A percentile compares a stretch with the other conserved stretches of the same genome.
These are phyloP conservation scores for Leptothorax acervorum DNA, from an alignment of 2,888 invertebrate species.

Conservation along the genomic window DNA sequence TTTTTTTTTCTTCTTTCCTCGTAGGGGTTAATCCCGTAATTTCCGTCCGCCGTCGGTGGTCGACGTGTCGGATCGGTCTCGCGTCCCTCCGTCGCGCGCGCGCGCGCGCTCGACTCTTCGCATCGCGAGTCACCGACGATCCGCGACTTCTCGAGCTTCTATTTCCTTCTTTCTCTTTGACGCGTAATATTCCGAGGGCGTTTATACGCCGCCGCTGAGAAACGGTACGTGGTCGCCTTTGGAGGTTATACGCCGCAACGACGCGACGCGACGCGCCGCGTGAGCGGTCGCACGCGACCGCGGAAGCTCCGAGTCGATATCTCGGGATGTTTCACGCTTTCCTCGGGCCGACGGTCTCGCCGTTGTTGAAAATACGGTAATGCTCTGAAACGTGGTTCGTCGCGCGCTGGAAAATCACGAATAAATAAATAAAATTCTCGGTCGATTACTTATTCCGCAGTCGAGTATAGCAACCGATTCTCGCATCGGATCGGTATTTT, in stretches of 20 bases:
- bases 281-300: conserved; percentile 19
- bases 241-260: conserved; percentile 22
- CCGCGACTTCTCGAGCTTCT: background rate
- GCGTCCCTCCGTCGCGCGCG: background rate
- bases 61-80: conserved; percentile 20
- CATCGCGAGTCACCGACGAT: background rate
- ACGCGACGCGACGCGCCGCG: background rate
- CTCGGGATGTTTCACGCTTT: background rate
- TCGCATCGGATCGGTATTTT: background rate
- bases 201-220: background rate
- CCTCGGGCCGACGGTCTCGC: background rate
- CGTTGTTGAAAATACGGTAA: background rate
- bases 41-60: conserved; percentile 61
- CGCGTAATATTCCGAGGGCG: background rate
- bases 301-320: conserved; percentile 16
- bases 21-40: conserved; percentile 74
- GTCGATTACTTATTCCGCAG: background rate
- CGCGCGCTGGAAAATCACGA: background rate
- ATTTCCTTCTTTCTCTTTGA: background rate
- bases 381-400: background rate
- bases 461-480: background rate
- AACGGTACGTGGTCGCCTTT: background rate
- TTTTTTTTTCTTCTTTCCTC: background rate
- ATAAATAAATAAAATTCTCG: background rate
- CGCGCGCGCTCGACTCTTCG: background rate